Evolutionary conservation across 2,797 vertebrate species (phyloP), one percentile per base, ranked within the genome.

Genomic region (Novumbra hubbsi): DNA sequence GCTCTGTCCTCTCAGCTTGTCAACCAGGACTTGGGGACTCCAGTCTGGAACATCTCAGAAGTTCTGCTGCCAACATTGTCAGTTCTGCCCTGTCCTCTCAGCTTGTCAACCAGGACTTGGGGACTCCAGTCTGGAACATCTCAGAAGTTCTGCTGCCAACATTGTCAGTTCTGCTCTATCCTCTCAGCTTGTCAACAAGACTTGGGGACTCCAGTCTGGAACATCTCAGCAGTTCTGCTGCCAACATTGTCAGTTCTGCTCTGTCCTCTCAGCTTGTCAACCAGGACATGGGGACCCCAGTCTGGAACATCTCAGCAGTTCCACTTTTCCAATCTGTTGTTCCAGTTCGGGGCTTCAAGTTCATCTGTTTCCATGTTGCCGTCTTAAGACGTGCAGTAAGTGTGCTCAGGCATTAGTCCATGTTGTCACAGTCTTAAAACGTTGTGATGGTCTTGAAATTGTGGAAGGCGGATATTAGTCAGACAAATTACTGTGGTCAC

Each of bases 221-320:
- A n/a, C n/a, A n/a, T n/a, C n/a, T n/a, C n/a, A n/a, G n/a, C n/a
- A n/a, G n/a, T n/a, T n/a, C n/a, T n/a, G n/a, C n/a, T n/a, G n/a
- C n/a, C n/a, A 21, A 62, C 57, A 27, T 21, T 62, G n/a, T 27
- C 57, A 49, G 45, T 73, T 73, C 76, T 81, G 63, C 64, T 84
- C 77, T 77, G 82, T 85, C 78, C 71, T 73, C 76, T 91, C 87
- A 85, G 88, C 87, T 38, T 69, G 49, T 69, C 52, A 69, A 34
- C 69, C 64, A 24, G 19, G 24, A 65, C 64, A 62, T 14, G n/a
- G 24, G 21, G 21, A 60, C 55, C 24, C 6, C 28, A 14, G 34
- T 8, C 52, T 71, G 55, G 38, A 60, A 28, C 57, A n/a, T 63
- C 21, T 68, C 27, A 64, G 34, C 16, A 24, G 27, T 5, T 32